These are phyloP conservation scores for Riptortus pedestris DNA, from an alignment of 1,140 invertebrate species.

Conservation along the genomic window DNA sequence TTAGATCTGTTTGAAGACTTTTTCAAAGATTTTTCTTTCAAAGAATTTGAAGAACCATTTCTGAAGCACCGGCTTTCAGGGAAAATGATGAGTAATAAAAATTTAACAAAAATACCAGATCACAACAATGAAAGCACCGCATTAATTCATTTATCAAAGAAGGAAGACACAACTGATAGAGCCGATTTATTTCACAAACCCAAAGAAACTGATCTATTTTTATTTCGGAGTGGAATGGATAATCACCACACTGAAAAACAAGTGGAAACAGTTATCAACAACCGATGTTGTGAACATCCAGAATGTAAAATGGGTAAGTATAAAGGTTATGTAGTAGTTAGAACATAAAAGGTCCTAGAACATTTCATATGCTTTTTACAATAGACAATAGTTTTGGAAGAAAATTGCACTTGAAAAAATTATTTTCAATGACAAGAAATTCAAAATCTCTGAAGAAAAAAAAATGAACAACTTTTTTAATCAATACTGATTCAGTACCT, in stretches of 20 bases:
- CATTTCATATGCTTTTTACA: no score
- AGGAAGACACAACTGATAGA: neutral
- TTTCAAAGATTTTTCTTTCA: constrained; percentile 1
- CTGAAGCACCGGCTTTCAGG: neutral
- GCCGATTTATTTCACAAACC: neutral
- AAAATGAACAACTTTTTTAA: no score
- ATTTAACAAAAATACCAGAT: neutral
- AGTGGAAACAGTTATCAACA: neutral
- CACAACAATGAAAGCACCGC: neutral
- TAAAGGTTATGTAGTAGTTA: no score
- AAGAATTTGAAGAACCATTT: constrained; percentile 4
- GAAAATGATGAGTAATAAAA: neutral
- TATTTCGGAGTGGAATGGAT: neutral
- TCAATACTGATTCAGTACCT: no score
- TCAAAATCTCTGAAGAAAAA: no score
- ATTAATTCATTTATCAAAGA: neutral
- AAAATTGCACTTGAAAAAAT: no score
- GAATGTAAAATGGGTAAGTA: neutral
- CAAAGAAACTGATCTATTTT: neutral
- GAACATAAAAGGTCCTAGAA: no score
- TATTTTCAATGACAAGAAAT: no score
- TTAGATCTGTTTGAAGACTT: constrained; percentile 8
- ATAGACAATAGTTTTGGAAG: no score
- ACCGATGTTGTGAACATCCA: neutral
- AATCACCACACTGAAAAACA: neutral